phyloP scores from a whole-genome alignment of 2,113 vertebrate genomes.

The Chaetura pelagica region DNA sequence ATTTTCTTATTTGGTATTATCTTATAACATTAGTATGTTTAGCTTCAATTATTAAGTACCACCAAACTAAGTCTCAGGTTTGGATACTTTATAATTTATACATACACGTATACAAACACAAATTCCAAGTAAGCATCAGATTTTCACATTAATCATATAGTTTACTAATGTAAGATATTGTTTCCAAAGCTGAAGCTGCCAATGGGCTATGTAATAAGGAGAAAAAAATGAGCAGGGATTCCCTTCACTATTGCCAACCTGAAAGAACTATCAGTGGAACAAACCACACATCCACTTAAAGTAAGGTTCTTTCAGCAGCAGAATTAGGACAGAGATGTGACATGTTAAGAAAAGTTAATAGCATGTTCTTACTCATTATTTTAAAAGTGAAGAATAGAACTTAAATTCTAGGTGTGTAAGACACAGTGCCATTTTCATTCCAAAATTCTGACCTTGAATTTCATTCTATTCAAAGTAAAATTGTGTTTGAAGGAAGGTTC shows the following conservation, averaged over 20 bases:
- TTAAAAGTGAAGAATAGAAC: not conserved
- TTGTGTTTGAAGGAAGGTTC: not conserved
- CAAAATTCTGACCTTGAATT: not conserved
- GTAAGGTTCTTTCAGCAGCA: not conserved
- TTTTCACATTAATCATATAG: not conserved
- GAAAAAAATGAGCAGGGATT: not conserved
- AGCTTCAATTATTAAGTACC: not conserved
- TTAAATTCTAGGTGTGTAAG: not conserved
- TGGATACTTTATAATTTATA: not conserved
- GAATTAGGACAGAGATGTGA: not conserved
- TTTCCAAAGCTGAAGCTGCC: not conserved
- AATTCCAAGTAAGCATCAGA: not conserved
- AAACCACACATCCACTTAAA: not conserved
- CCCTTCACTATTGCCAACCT: not conserved
- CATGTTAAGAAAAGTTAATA: not conserved
- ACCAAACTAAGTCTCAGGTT: not conserved
- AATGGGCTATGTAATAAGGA: not conserved
- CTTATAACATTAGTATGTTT: not conserved
- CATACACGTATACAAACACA: accelerated
- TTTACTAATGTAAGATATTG: not conserved
- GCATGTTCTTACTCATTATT: not conserved
- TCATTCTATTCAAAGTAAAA: not conserved
- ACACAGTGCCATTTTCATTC: not conserved
- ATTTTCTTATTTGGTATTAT: not conserved
- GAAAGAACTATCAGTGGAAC: not conserved